These are phyloP conservation scores for Neotoma lepida DNA, from an alignment of 2,113 vertebrate species.

Conservation along the genomic window DNA sequence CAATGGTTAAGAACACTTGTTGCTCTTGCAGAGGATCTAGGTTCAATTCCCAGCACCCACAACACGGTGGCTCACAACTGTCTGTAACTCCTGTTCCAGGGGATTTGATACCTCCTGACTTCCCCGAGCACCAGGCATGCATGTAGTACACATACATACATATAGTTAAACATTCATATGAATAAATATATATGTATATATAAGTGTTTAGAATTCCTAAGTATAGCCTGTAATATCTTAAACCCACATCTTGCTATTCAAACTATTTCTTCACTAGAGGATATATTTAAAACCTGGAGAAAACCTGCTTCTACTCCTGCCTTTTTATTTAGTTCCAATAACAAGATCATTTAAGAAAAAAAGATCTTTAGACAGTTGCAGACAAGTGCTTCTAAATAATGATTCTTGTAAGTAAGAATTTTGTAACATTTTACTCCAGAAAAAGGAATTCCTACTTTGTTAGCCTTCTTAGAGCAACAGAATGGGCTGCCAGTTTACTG, in stretches of 20 bases:
- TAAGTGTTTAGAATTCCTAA: not conserved
- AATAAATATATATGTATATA: not conserved
- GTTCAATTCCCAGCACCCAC: not conserved
- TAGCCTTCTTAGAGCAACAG: not conserved
- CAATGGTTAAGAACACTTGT: not conserved
- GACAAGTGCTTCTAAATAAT: not conserved
- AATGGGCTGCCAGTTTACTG: not conserved
- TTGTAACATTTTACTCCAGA: not conserved
- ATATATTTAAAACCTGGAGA: constrained; percentile 5
- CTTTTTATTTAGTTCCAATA: constrained; percentile 25
- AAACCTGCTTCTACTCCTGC: not conserved
- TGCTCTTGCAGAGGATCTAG: not conserved
- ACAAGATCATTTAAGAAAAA: constrained; percentile 20
- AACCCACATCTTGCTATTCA: constrained; percentile 19
- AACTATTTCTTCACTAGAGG: not conserved
- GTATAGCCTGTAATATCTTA: not conserved
- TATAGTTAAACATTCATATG: not conserved
- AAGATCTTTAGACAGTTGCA: not conserved
- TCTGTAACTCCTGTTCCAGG: not conserved
- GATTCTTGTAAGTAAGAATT: constrained; percentile 11
- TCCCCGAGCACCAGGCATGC: not conserved
- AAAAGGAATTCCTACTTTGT: not conserved
- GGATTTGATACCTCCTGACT: not conserved
- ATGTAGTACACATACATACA: not conserved
- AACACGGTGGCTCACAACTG: not conserved